phyloP scores from a whole-genome alignment of 1,140 invertebrate species.

The Meloidogyne hapla region DNA sequence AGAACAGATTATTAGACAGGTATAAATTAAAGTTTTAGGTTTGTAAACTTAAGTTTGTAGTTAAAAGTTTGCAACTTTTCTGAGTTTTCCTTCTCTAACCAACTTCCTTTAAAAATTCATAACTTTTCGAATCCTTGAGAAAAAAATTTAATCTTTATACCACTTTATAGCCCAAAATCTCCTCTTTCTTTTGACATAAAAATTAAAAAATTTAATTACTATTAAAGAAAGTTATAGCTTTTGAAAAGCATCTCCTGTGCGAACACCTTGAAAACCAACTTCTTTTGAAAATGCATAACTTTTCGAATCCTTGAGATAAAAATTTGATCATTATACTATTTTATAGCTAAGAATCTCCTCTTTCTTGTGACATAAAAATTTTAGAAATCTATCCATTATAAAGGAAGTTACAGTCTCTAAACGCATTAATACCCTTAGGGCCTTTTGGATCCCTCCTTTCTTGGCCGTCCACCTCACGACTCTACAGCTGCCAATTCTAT shows the following conservation, averaged over 20 bases:
- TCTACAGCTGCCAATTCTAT: background rate
- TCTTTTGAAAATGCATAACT: no score
- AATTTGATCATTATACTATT: no score
- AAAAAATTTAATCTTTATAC: background rate
- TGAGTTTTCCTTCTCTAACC: background rate
- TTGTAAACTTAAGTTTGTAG: no score
- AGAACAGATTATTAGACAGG: constrained; percentile 30
- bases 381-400: no score
- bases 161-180: background rate
- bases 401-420: no score
- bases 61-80: no score
- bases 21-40: background rate
- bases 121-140: background rate
- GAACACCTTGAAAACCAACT: no score
- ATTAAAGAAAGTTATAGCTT: no score
- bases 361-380: no score
- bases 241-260: no score
- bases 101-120: background rate
- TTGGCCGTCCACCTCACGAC: constrained; percentile 13
- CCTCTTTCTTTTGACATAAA: background rate
- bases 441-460: constrained; percentile 14
- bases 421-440: constrained; percentile 4
- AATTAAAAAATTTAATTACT: background rate
- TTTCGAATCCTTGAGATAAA: no score
- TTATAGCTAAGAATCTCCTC: no score